These are phyloP conservation scores for Glyphotaelius pellucidus DNA, from an alignment of 2,888 invertebrate species.

Conservation along the genomic window DNA sequence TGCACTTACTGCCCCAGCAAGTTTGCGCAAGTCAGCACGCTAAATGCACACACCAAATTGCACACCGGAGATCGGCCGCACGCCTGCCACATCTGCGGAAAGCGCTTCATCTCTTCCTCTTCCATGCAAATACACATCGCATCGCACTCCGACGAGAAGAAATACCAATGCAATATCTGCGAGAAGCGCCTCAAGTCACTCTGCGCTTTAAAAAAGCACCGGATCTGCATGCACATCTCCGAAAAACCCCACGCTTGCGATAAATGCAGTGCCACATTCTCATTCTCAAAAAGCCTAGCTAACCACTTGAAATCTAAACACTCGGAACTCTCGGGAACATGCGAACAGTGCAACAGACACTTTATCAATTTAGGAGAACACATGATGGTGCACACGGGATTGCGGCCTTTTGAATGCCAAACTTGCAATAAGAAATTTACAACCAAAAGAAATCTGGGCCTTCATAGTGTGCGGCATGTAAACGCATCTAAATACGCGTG, in stretches of 20 bases:
- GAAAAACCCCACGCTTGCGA: slow-evolving; percentile 73
- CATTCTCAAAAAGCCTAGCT: slow-evolving; percentile 77
- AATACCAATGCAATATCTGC: slow-evolving; percentile 59
- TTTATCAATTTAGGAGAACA: slow-evolving; percentile 78
- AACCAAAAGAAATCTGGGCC: slow-evolving; percentile 71
- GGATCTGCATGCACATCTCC: slow-evolving; percentile 70
- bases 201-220: slow-evolving; percentile 51
- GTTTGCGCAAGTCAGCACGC: slow-evolving; percentile 72
- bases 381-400: slow-evolving; percentile 79
- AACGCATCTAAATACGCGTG: slow-evolving; percentile 74
- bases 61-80: slow-evolving; percentile 67
- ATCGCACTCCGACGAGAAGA: slow-evolving; percentile 55
- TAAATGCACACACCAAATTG: slow-evolving; percentile 69
- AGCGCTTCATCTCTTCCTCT: slow-evolving; percentile 43
- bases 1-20: slow-evolving; percentile 71
- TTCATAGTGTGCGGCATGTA: slow-evolving; percentile 73
- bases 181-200: slow-evolving; percentile 58
- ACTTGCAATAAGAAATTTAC: slow-evolving; percentile 72
- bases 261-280: slow-evolving; percentile 75
- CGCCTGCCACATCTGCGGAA: slow-evolving; percentile 57
- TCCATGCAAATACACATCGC: slow-evolving; percentile 49
- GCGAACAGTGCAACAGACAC: slow-evolving; percentile 76
- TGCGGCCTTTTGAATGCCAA: slow-evolving; percentile 73
- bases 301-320: slow-evolving; percentile 77
- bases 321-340: slow-evolving; percentile 78